A percentile compares a stretch with the other conserved stretches of the same genome.
Evolutionary conservation across 2,888 invertebrate genomes (phyloP).

Genomic region (Hyles lineata): DNA sequence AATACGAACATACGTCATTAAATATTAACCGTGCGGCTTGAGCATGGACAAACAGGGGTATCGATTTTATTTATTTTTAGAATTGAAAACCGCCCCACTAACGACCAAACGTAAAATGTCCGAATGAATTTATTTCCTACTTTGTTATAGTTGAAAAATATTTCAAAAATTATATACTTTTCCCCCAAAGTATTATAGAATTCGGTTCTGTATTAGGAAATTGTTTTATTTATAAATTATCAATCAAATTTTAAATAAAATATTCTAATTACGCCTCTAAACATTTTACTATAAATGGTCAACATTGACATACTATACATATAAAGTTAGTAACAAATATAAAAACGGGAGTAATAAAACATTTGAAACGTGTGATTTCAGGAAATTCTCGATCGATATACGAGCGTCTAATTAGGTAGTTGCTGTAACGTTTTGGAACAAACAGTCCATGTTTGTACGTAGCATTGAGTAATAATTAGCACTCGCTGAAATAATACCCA

Average conservation of each 20-base stretch:
- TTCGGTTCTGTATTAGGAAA: no score
- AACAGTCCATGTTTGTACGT: not conserved
- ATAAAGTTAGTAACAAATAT: no score
- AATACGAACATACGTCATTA: not conserved
- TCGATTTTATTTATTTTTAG: conserved; percentile 1
- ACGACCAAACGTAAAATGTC: not conserved
- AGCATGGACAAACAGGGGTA: not conserved
- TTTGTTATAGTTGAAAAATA: no score
- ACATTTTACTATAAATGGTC: no score
- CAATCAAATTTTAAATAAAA: no score
- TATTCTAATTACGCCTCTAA: no score
- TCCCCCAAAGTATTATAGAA: no score
- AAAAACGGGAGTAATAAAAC: no score
- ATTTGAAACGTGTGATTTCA: not conserved
- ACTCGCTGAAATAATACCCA: not conserved
- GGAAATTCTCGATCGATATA: not conserved
- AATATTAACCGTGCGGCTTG: not conserved
- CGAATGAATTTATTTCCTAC: no score
- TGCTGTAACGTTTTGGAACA: not conserved
- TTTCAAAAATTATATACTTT: no score
- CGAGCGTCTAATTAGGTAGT: not conserved
- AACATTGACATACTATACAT: no score
- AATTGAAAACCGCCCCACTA: not conserved
- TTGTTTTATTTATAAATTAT: no score
- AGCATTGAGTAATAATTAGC: conserved; percentile 3